Percentiles rank a stretch among this genome's conserved stretches.
These are phyloP conservation scores for Poecilia velifera DNA, from an alignment of 2,797 vertebrate genomes.

Conservation along the genomic window DNA sequence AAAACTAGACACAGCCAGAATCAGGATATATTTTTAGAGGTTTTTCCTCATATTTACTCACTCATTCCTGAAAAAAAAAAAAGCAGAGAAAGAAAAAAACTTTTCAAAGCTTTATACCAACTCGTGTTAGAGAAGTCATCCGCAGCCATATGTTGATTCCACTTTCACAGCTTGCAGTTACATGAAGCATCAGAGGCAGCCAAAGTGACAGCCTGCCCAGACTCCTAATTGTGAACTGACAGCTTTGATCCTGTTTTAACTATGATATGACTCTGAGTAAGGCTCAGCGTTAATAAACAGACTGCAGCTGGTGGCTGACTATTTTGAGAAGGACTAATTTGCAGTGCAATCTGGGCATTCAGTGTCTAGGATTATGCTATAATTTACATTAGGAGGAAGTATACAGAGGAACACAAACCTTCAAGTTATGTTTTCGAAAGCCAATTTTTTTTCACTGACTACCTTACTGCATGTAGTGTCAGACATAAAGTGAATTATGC, in stretches of 20 bases:
- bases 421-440: conserved; percentile 1
- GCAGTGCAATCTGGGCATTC: not conserved
- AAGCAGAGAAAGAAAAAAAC: conserved; percentile 1
- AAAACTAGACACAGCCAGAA: not conserved
- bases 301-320: conserved; percentile 9
- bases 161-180: conserved; percentile 5
- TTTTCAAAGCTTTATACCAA: conserved; percentile 13
- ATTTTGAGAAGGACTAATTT: conserved; percentile 15
- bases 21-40: not conserved
- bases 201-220: conserved; percentile 1
- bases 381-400: not conserved
- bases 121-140: not conserved
- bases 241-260: conserved; percentile 7
- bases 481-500: not conserved
- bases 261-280: conserved; percentile 1
- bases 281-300: conserved; percentile 16
- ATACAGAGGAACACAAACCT: not conserved
- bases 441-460: not conserved
- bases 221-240: conserved; percentile 10
- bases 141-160: conserved; percentile 2
- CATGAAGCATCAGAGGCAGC: not conserved
- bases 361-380: not conserved
- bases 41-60: not conserved
- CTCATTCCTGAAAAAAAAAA: not conserved
- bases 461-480: not conserved